These are phyloP conservation scores for Drosophila mauritiana DNA, from an alignment of 1,140 invertebrate species.

Conservation along the genomic window DNA sequence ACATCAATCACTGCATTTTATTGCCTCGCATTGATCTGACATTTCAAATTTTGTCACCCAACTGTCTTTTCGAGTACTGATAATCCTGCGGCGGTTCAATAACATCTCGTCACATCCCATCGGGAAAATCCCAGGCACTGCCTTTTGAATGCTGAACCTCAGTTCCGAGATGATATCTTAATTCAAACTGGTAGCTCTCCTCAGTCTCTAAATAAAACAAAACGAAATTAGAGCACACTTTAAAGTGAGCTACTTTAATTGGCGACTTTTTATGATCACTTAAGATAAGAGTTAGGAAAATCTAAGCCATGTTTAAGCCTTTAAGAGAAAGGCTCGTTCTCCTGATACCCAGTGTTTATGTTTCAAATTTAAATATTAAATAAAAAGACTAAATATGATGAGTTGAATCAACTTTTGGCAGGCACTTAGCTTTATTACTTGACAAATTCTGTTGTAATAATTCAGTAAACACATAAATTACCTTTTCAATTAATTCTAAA, in stretches of 20 bases:
- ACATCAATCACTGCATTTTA: conserved; percentile 48
- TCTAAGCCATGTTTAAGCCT: background rate
- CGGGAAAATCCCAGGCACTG: conserved; percentile 29
- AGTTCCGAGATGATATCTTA: background rate
- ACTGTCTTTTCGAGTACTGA: conserved; percentile 31
- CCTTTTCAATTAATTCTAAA: background rate
- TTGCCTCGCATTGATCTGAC: conserved; percentile 47
- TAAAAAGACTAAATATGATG: background rate
- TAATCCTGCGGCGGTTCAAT: conserved; percentile 42
- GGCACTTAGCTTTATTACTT: conserved; percentile 2
- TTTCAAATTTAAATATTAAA: background rate
- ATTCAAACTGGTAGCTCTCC: conserved; percentile 16
- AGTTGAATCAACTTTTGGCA: background rate
- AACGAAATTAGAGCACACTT: conserved; percentile 45
- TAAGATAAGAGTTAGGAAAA: conserved; percentile 36
- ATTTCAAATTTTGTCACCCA: conserved; percentile 39
- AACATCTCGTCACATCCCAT: conserved; percentile 17
- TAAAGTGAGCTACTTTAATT: conserved; percentile 33
- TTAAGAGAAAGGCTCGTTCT: background rate
- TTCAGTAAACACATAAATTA: background rate
- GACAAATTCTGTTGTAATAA: background rate
- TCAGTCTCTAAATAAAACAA: conserved; percentile 8
- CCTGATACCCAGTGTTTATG: background rate
- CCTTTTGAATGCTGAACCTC: background rate
- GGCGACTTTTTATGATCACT: conserved; percentile 16